These are phyloP conservation scores for Carcinoscorpius rotundicauda DNA, from an alignment of 1,140 invertebrate species.

Conservation along the genomic window DNA sequence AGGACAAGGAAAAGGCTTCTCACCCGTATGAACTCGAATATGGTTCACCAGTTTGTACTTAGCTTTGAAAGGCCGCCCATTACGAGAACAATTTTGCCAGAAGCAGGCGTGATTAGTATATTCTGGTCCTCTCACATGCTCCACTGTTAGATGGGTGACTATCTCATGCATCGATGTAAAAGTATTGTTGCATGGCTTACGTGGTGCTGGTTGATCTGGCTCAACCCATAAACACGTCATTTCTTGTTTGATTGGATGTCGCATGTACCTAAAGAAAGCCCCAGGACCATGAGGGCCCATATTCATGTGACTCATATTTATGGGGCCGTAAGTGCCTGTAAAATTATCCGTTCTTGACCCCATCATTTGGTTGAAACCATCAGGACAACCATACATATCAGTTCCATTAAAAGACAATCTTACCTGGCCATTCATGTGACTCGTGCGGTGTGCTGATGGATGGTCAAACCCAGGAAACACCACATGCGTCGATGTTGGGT, in stretches of 20 bases:
- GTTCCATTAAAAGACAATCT: constrained; percentile 34
- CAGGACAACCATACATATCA: constrained; percentile 35
- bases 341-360: constrained; percentile 24
- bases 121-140: constrained; percentile 94
- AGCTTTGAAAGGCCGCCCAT: constrained; percentile 93
- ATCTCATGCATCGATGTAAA: constrained; percentile 90
- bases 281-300: constrained; percentile 41
- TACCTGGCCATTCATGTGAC: constrained; percentile 30
- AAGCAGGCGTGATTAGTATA: constrained; percentile 92
- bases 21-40: constrained; percentile 97
- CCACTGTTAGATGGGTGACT: constrained; percentile 89
- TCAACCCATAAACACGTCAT: constrained; percentile 90
- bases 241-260: constrained; percentile 58
- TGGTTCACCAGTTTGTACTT: constrained; percentile 99
- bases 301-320: constrained; percentile 24
- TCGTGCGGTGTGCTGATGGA: constrained; percentile 6
- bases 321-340: constrained; percentile 23
- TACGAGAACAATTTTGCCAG: constrained; percentile 85
- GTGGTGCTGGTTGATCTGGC: constrained; percentile 54
- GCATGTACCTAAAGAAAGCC: constrained; percentile 84
- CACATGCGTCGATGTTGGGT: constrained; percentile 27
- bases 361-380: constrained; percentile 29
- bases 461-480: constrained; percentile 33
- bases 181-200: constrained; percentile 81
- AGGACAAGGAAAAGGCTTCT: constrained; percentile 95